These are phyloP conservation scores for Camelus bactrianus DNA, from an alignment of 2,113 vertebrate species.

Conservation along the genomic window DNA sequence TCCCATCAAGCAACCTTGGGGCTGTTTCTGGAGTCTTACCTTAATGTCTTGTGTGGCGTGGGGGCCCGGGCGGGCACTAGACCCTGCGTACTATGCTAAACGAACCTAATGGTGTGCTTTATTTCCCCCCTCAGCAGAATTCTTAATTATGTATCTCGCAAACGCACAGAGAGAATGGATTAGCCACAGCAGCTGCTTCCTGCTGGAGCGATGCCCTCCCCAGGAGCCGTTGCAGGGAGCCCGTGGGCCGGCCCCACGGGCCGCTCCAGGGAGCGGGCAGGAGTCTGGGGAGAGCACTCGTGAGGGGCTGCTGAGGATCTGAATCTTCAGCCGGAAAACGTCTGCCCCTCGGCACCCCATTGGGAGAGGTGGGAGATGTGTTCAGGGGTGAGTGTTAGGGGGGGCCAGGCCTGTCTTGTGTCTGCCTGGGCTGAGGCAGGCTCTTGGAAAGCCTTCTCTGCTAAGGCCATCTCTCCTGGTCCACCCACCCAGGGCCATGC, in stretches of 20 bases:
- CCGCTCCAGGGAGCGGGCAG: neutral
- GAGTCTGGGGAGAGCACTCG: neutral
- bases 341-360: neutral
- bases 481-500: neutral
- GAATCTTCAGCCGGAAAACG: neutral
- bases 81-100: conserved; percentile 50
- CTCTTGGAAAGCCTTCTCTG: neutral
- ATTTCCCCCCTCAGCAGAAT: conserved; percentile 69
- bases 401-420: neutral
- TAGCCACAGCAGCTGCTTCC: conserved; percentile 77
- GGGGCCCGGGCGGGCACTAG: conserved; percentile 64
- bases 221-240: neutral
- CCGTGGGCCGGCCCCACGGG: neutral
- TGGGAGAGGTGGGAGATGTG: neutral
- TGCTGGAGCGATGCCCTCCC: neutral
- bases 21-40: conserved; percentile 42
- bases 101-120: conserved; percentile 69
- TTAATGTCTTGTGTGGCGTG: conserved; percentile 19
- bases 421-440: neutral
- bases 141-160: conserved; percentile 73
- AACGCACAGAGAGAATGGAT: conserved; percentile 73
- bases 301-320: neutral
- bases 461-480: neutral
- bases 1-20: neutral
- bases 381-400: neutral